Base-by-base conservation (phyloP, 2,888 invertebrate genomes). In the Melieria crassipennis region DNA sequence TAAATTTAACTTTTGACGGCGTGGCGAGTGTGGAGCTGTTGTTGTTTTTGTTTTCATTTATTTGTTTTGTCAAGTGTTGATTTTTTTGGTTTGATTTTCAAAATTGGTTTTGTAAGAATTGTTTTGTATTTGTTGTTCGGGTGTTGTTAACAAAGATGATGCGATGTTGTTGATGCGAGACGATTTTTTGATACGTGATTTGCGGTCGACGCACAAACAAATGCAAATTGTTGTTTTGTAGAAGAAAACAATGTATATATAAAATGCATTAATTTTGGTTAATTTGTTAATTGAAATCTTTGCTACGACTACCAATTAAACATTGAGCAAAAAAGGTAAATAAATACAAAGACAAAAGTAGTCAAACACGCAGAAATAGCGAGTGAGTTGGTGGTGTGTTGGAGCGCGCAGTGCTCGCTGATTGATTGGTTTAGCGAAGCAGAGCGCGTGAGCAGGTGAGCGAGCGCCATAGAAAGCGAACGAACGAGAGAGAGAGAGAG, bases 1-100 rank as follows among this genome's bases (percentile, higher is more conserved):
- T 88, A 97, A 92, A 89, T 97, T 97, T 88, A 98, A 90, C 89
- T 97, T 95, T 90, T 97, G 96, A 76, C 96, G 93, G 86, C 97
- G 92, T 84, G 97, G 97, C 87, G 97, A 97, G 88, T 97, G 97
- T 81, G 96, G 97, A 86, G 96, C 96, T 96, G 91, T 70, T 73
- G 55, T 50, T 10, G 30, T 45, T 60, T 72, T 57, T 62, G 55
- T 65, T 65, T 71, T 65, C 45, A 71, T 66, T 75, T 70, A 73
- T 68, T 63, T 10, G 7, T 69, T 74, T 78, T 65, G 16, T 42
- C 16, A n/a, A n/a, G 58, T 74, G 74, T 76, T 73, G 73, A 74
- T 65, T 67, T 71, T 74, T 74, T 61, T 71, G 75, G 45, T 70
- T 65, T 63, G 52, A 45, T 63, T 68, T 73, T 52, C 30, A 30